These are phyloP conservation scores for Rhombomys opimus DNA, from an alignment of 2,113 vertebrate species.

Conservation along the genomic window DNA sequence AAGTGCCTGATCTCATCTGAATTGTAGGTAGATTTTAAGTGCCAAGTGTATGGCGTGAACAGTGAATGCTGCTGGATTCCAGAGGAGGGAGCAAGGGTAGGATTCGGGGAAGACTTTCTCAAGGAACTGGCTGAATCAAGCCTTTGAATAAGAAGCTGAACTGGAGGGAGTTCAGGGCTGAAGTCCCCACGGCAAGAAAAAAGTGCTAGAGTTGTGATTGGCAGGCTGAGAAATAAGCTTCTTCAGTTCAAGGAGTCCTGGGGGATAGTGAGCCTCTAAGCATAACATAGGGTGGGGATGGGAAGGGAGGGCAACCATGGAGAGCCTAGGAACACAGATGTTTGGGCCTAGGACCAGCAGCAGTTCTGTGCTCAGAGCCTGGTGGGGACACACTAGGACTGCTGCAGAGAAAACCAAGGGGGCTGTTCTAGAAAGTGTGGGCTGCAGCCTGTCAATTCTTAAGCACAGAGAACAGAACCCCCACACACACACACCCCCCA, in stretches of 20 bases:
- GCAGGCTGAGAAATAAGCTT: not conserved
- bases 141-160: not conserved
- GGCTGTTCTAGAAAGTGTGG: not conserved
- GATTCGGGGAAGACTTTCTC: not conserved
- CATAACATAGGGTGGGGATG: not conserved
- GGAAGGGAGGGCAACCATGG: not conserved
- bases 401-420: not conserved
- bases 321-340: not conserved
- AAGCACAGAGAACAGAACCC: not conserved
- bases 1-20: not conserved
- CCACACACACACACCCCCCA: too few relatives aligned
- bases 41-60: not conserved
- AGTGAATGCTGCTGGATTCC: not conserved
- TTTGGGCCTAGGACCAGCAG: not conserved
- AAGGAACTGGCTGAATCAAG: rapidly evolving
- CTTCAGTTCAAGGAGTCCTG: not conserved
- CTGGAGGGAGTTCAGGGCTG: not conserved
- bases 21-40: not conserved
- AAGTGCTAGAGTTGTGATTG: not conserved
- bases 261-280: not conserved
- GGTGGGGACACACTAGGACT: rapidly evolving
- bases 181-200: not conserved
- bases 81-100: not conserved
- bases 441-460: not conserved
- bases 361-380: not conserved